Evolutionary conservation across 2,797 vertebrate species (phyloP).

Genomic region (Nothura maculosa): DNA sequence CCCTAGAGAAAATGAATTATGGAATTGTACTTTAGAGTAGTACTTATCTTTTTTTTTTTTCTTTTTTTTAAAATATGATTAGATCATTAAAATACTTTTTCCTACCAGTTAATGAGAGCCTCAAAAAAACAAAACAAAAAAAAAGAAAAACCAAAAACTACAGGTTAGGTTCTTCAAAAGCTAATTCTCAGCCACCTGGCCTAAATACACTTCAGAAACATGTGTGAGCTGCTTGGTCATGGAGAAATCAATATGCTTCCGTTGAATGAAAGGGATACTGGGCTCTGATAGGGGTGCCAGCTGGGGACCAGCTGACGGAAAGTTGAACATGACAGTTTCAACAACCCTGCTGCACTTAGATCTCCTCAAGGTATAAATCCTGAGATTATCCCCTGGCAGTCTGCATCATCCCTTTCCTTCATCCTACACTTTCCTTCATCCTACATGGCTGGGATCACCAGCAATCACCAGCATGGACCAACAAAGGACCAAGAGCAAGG

Average conservation of each 20-base stretch:
- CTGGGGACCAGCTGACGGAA: background rate
- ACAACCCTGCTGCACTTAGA: background rate
- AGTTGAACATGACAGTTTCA: background rate
- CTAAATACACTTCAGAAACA: background rate
- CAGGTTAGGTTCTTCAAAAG: background rate
- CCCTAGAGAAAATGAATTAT: slow-evolving; percentile 12
- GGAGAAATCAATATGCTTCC: background rate
- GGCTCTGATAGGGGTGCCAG: background rate
- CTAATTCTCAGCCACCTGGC: background rate
- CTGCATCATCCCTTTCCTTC: background rate
- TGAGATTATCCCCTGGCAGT: background rate
- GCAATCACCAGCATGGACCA: background rate
- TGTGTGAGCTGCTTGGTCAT: background rate
- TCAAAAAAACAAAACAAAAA: background rate
- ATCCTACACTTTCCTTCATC: background rate
- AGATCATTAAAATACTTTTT: slow-evolving; percentile 37
- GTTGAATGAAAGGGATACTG: background rate
- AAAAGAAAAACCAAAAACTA: background rate
- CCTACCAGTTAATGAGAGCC: background rate
- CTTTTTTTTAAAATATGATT: background rate
- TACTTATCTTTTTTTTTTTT: background rate
- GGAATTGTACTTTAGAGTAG: slow-evolving; percentile 19
- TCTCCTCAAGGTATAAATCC: background rate
- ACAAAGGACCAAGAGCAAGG: background rate
- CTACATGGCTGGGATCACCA: background rate